Evolutionary conservation across 2,113 vertebrate genomes (phyloP).

Genomic region (Oriolus oriolus): DNA sequence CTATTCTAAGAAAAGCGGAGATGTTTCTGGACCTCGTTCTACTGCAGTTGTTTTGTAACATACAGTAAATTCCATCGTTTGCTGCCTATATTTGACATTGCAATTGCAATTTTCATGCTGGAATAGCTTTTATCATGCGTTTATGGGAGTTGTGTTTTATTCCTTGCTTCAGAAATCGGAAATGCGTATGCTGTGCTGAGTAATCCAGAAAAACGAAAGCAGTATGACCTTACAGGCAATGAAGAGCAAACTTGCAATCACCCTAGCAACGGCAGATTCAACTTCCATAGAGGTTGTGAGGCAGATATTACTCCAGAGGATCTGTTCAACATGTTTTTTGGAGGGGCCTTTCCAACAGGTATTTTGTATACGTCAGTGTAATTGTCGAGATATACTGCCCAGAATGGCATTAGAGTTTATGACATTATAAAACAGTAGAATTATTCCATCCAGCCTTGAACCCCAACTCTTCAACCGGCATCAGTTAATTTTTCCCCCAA

Average conservation of each 20-base stretch:
- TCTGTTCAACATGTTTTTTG: slow-evolving; percentile 98
- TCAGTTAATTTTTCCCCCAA: background rate
- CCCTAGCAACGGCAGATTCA: slow-evolving; percentile 84
- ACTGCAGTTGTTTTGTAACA: background rate
- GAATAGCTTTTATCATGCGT: background rate
- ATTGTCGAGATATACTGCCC: fast-evolving
- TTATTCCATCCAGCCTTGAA: background rate
- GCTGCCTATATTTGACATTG: background rate
- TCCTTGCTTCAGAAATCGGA: slow-evolving; percentile 85
- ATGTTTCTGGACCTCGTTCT: background rate
- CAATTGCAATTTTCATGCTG: background rate
- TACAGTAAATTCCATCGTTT: background rate
- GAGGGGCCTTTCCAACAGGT: slow-evolving; percentile 93
- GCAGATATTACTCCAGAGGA: slow-evolving; percentile 97
- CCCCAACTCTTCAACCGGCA: background rate
- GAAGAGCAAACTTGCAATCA: slow-evolving; percentile 84
- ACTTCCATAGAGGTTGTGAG: slow-evolving; percentile 92
- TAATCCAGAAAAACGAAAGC: slow-evolving; percentile 89
- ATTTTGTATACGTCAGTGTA: slow-evolving; percentile 10
- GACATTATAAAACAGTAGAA: background rate
- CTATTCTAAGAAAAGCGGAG: background rate
- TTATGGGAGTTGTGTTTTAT: background rate
- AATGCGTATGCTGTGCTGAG: slow-evolving; percentile 95
- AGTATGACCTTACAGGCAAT: slow-evolving; percentile 90
- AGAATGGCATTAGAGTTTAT: background rate